A percentile compares a stretch with the other conserved stretches of the same genome.
Evolutionary conservation across 2,113 vertebrate species (phyloP).

Genomic region (Kryptolebias marmoratus): DNA sequence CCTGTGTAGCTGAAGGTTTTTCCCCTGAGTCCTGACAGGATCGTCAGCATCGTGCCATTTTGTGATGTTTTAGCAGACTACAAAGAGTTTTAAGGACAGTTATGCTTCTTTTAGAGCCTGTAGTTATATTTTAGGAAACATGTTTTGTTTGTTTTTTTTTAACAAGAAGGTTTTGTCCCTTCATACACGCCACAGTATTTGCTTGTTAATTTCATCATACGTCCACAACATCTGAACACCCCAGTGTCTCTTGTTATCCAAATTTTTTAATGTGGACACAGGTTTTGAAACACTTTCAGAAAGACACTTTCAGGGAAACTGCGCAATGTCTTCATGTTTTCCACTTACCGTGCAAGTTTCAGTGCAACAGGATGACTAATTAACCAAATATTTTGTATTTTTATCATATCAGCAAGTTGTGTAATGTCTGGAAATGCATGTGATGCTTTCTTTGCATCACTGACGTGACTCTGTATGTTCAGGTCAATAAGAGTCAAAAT

Average conservation of each 20-base stretch:
- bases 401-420: conserved; percentile 56
- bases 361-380: conserved; percentile 55
- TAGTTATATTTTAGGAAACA: conserved; percentile 17
- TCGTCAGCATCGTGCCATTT: conserved; percentile 57
- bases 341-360: conserved; percentile 54
- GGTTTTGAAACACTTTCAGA: neutral
- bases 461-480: conserved; percentile 1
- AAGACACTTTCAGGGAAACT: neutral
- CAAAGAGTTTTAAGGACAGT: conserved; percentile 58
- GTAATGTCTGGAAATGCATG: conserved; percentile 37
- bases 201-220: neutral
- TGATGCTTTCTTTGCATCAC: conserved; percentile 22
- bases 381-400: conserved; percentile 32
- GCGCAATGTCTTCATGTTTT: conserved; percentile 34
- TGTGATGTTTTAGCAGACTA: conserved; percentile 62
- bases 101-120: conserved; percentile 17
- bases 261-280: neutral
- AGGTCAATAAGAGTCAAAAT: neutral
- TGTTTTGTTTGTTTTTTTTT: conserved; percentile 1
- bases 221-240: neutral
- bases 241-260: neutral
- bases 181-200: neutral
- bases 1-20: conserved; percentile 73
- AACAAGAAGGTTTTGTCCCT: neutral
- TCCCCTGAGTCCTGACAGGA: conserved; percentile 45